Percentiles rank a stretch among this genome's conserved stretches.
Conservation (phyloP, 2,888 invertebrate genomes). For the Erebia epiphron region DNA sequence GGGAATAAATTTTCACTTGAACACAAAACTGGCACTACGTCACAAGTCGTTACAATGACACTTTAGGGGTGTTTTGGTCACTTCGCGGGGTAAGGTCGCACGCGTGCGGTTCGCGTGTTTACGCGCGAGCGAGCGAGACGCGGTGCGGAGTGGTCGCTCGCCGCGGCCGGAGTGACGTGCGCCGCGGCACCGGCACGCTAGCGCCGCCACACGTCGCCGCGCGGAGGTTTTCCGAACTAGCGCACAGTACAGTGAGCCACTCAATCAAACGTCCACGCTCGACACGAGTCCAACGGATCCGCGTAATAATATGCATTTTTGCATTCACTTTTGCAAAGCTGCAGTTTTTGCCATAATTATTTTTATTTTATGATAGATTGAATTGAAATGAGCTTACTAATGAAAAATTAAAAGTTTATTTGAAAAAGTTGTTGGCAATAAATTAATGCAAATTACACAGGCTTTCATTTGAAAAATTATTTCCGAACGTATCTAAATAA, state of each 20-base stretch:
- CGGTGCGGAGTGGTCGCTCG: slow-evolving; percentile 69
- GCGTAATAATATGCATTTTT: slow-evolving; percentile 8
- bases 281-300: slow-evolving; percentile 19
- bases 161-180: slow-evolving; percentile 80
- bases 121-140: slow-evolving; percentile 49
- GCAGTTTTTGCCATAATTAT: neutral
- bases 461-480: too few species aligned
- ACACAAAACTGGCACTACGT: slow-evolving; percentile 59
- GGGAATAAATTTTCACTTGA: slow-evolving; percentile 39
- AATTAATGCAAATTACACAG: neutral
- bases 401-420: neutral
- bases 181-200: slow-evolving; percentile 45
- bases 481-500: too few species aligned
- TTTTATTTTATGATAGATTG: slow-evolving; percentile 4
- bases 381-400: neutral
- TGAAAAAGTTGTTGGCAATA: neutral
- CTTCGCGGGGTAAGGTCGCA: slow-evolving; percentile 53
- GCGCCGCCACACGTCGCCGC: slow-evolving; percentile 51
- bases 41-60: slow-evolving; percentile 4
- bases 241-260: slow-evolving; percentile 38
- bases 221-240: slow-evolving; percentile 48
- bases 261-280: slow-evolving; percentile 60
- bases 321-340: slow-evolving; percentile 8
- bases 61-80: slow-evolving; percentile 50
- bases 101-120: slow-evolving; percentile 28